Evolutionary conservation across 2,797 vertebrate species (phyloP).

Genomic region (Notolepis coatsorum): DNA sequence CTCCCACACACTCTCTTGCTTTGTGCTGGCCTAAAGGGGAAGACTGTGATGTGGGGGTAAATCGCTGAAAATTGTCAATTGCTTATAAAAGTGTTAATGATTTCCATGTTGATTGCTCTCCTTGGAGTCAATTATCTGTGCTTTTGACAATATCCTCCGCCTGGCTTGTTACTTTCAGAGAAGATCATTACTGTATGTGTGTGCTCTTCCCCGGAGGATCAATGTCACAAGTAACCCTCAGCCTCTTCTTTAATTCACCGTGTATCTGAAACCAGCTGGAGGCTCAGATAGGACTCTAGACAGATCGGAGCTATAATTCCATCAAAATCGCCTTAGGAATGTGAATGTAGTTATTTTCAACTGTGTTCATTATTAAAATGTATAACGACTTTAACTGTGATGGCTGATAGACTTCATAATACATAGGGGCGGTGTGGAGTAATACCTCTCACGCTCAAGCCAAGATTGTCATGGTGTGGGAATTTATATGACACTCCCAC

Average conservation of each 20-base stretch:
- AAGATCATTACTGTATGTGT: constrained; percentile 49
- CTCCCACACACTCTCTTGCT: constrained; percentile 32
- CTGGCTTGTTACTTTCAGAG: constrained; percentile 47
- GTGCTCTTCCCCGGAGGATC: constrained; percentile 38
- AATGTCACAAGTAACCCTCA: constrained; percentile 28
- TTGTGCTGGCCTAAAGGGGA: constrained; percentile 40
- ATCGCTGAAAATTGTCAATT: constrained; percentile 64
- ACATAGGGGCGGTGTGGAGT: constrained; percentile 9
- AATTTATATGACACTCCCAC: constrained; percentile 6
- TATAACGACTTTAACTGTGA: constrained; percentile 39
- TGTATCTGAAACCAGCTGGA: constrained; percentile 25
- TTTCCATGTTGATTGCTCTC: constrained; percentile 56
- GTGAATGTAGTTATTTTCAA: constrained; percentile 7
- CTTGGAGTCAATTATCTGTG: constrained; percentile 70
- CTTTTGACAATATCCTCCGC: constrained; percentile 49
- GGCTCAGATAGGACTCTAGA: constrained; percentile 27
- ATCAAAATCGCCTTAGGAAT: neutral
- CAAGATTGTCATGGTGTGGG: constrained; percentile 3
- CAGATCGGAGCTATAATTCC: constrained; percentile 24
- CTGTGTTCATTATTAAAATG: constrained; percentile 48
- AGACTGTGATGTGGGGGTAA: constrained; percentile 43
- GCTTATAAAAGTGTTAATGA: constrained; percentile 76
- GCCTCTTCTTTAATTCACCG: constrained; percentile 46
- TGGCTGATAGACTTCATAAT: constrained; percentile 13
- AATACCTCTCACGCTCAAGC: neutral